Percentiles rank a stretch among this genome's conserved stretches.
Evolutionary conservation across 1,140 invertebrate genomes (phyloP).

Genomic region (Notospermus geniculatus): DNA sequence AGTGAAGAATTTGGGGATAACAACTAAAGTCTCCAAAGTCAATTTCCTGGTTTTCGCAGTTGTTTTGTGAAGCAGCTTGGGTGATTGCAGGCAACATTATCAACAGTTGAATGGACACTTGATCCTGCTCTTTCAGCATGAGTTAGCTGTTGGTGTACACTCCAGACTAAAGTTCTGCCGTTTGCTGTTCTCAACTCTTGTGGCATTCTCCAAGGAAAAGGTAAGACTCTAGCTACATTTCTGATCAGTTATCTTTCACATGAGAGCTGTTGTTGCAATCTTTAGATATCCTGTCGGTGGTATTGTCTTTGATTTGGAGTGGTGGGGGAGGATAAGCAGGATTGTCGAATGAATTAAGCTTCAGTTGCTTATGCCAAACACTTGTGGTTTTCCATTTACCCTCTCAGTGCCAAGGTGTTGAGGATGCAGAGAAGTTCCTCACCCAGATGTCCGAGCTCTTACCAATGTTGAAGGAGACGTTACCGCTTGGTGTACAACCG

Average conservation of each 20-base stretch:
- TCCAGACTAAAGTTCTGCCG: constrained; percentile 81
- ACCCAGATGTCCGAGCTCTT: constrained; percentile 74
- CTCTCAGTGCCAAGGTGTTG: constrained; percentile 49
- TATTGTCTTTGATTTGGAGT: too few relatives aligned
- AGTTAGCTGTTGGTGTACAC: constrained; percentile 65
- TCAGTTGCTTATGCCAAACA: not conserved
- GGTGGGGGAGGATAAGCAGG: too few relatives aligned
- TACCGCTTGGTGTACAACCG: constrained; percentile 72
- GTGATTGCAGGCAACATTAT: too few relatives aligned
- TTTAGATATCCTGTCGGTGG: too few relatives aligned
- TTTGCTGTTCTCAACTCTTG: constrained; percentile 77
- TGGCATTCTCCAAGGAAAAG: constrained; percentile 64
- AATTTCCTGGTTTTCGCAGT: too few relatives aligned
- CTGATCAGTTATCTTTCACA: too few relatives aligned
- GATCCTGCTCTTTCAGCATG: constrained; percentile 41
- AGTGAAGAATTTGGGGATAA: too few relatives aligned
- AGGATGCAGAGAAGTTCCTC: constrained; percentile 67
- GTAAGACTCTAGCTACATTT: constrained; percentile 38
- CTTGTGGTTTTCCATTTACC: constrained; percentile 6
- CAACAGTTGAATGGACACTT: too few relatives aligned
- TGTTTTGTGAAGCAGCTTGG: too few relatives aligned
- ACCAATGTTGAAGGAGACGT: constrained; percentile 74
- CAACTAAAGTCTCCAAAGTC: too few relatives aligned
- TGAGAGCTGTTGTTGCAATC: too few relatives aligned
- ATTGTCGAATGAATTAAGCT: not conserved